Conservation (phyloP, 1,140 invertebrate species). For the Akabosia matsudoensis region DNA sequence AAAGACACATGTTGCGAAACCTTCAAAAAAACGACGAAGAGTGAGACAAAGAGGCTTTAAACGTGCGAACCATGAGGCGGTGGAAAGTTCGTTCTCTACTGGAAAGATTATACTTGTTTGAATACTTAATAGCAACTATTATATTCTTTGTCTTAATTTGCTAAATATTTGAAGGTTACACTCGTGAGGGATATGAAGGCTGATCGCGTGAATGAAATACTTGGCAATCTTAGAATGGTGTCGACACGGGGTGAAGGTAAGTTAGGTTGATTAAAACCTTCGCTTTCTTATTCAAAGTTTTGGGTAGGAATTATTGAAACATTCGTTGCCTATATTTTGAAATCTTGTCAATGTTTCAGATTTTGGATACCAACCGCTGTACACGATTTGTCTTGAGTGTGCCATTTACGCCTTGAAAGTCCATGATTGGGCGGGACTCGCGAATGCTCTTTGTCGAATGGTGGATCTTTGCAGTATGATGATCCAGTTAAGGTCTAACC, state of each 20-base stretch:
- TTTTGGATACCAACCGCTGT: not conserved
- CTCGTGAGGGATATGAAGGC: not conserved
- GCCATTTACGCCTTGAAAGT: not conserved
- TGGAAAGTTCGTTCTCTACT: too few species aligned
- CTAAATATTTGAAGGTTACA: not conserved
- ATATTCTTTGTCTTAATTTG: not conserved
- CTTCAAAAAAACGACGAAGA: too few species aligned
- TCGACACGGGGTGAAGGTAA: not conserved
- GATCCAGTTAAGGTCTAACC: too few species aligned
- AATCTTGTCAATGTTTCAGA: not conserved
- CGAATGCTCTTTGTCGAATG: conserved; percentile 23
- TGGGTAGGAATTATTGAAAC: not conserved
- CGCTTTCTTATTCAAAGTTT: not conserved
- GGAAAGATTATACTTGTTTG: too few species aligned
- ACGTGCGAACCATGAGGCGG: too few species aligned
- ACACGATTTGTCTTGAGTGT: conserved; percentile 13
- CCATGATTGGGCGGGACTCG: conserved; percentile 36
- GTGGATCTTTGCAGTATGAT: too few species aligned
- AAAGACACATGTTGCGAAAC: too few species aligned
- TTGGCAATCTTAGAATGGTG: not conserved
- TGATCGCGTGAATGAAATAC: not conserved
- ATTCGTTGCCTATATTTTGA: not conserved
- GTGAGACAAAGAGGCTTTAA: too few species aligned
- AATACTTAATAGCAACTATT: not conserved
- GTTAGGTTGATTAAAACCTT: too few species aligned